phyloP scores from a whole-genome alignment of 2,888 invertebrate genomes.

The Heliothis peltigera region DNA sequence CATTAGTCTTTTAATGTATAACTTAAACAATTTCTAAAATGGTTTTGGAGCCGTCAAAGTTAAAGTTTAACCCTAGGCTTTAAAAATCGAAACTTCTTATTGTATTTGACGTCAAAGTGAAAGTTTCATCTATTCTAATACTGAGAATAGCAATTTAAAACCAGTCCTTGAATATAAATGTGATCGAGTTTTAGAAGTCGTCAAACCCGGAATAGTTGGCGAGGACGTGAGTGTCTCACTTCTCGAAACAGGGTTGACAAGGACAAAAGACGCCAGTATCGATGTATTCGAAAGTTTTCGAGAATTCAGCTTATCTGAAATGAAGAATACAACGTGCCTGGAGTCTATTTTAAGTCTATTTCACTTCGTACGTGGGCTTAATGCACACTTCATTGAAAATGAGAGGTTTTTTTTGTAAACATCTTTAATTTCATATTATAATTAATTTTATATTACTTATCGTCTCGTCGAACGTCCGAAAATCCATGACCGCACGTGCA shows the following conservation, averaged over 20 bases:
- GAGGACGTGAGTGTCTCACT: constrained; percentile 55
- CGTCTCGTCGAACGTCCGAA: too few relatives aligned
- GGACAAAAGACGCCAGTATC: constrained; percentile 16
- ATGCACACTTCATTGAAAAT: not conserved
- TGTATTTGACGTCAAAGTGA: constrained; percentile 45
- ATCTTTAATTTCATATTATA: too few relatives aligned
- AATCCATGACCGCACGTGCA: too few relatives aligned
- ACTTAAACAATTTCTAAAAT: too few relatives aligned
- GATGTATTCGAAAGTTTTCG: constrained; percentile 28
- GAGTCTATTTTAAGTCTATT: not conserved
- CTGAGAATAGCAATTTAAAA: constrained; percentile 59
- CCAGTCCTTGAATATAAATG: constrained; percentile 62
- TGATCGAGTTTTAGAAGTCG: constrained; percentile 63
- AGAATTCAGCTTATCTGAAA: constrained; percentile 18
- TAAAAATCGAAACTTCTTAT: constrained; percentile 46
- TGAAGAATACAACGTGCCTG: constrained; percentile 15
- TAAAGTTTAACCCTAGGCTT: constrained; percentile 32
- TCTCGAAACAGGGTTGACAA: constrained; percentile 50
- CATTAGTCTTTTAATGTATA: too few relatives aligned
- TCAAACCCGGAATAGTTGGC: constrained; percentile 61
- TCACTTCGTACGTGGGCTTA: not conserved
- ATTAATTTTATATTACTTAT: too few relatives aligned
- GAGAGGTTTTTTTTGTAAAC: not conserved
- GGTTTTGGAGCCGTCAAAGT: constrained; percentile 24
- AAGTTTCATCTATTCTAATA: constrained; percentile 57